phyloP scores from a whole-genome alignment of 2,113 vertebrate genomes.

The Hippocampus guttulatus region DNA sequence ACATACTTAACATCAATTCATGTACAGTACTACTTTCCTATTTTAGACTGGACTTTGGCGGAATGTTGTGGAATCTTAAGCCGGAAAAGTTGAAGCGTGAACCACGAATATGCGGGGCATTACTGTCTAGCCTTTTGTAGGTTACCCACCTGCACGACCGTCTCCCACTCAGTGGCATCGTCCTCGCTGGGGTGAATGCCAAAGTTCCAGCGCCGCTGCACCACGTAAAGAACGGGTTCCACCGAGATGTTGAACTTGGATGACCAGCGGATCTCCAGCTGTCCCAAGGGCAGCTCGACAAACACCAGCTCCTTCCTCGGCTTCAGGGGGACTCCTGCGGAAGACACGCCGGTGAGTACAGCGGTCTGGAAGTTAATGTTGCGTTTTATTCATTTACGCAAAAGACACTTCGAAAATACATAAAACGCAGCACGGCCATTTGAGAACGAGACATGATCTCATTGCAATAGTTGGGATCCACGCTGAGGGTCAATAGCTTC shows the following conservation, averaged over 20 bases:
- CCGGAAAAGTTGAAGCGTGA: background rate
- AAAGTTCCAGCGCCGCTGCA: conserved; percentile 91
- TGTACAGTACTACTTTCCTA: background rate
- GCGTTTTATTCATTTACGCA: conserved; percentile 24
- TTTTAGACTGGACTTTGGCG: background rate
- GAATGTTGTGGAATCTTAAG: no score
- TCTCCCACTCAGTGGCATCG: conserved; percentile 86
- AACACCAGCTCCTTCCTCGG: conserved; percentile 90
- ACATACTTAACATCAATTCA: no score
- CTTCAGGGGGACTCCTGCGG: conserved; percentile 88
- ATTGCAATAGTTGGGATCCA: conserved; percentile 46
- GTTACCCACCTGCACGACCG: conserved; percentile 80
- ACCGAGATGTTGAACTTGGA: conserved; percentile 95
- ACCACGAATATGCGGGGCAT: background rate
- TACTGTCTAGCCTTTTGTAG: background rate
- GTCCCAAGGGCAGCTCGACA: conserved; percentile 77
- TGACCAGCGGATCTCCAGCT: conserved; percentile 90
- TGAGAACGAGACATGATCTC: conserved; percentile 64
- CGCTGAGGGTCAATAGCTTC: conserved; percentile 55
- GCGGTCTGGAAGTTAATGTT: conserved; percentile 4
- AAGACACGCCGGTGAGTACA: background rate
- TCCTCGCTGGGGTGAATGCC: conserved; percentile 95
- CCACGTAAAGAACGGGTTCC: conserved; percentile 90
- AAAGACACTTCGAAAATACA: conserved; percentile 29
- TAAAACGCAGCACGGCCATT: conserved; percentile 44